Evolutionary conservation across 2,888 invertebrate species (phyloP), one percentile per base, ranked within the genome.

Genomic region (Fragum sueziense): DNA sequence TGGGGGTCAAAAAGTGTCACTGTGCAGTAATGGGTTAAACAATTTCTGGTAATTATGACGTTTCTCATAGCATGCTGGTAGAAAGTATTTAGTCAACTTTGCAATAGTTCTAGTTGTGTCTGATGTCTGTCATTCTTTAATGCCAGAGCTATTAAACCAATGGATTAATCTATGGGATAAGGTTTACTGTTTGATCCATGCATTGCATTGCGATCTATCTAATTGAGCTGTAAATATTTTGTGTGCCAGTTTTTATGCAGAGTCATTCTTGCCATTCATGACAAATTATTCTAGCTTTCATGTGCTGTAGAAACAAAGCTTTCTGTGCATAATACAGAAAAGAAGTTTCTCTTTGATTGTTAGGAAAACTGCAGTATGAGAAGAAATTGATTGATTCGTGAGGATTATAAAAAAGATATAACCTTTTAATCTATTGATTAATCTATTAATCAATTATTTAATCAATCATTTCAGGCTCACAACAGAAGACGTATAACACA

Each of bases 401-500:
- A 47, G n/a, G n/a, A 47, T 20, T 17, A 6, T 20, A 47, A 47
- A 47, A 47, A 47, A 1, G 2, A 3, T 3, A 47, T 47, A n/a
- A 17, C 47, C 47, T 20, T 47, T 47, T 47, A 20, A 1, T 47
- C n/a, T 17, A 47, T 47, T 47, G 17, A 47, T 2, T 47, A n/a
- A 17, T 47, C 2, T 47, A 41, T 47, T 20, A 47, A 1, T 47
- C n/a, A 25, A 57, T 57, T 62, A 11, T 34, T 7, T 29, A 20
- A 29, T 33, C n/a, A 33, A 9, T 70, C n/a, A 20, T 72, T 80
- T 29, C 86, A 92, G 91, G 87, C 87, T 14, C 91, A 91, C 80
- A 91, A 91, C 70, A 72, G 80, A 33, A 71, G 91, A 61, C 84
- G 90, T 54, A 80, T 85, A 6, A 84, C 81, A 6, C 83, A 79